These are phyloP conservation scores for Pogonognathellus flavescens DNA, from an alignment of 1,140 invertebrate species.

Conservation along the genomic window DNA sequence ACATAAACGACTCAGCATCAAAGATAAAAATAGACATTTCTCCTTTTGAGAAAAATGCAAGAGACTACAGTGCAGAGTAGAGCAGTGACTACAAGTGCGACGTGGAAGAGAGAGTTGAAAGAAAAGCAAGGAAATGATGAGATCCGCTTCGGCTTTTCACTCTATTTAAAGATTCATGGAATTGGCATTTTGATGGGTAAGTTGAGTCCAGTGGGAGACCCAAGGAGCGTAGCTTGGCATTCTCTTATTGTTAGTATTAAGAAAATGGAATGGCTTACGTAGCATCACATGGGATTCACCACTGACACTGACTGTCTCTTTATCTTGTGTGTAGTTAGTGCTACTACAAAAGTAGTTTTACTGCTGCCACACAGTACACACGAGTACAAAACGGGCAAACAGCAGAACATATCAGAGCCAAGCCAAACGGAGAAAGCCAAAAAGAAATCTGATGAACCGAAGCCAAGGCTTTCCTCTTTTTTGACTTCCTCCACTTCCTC, in stretches of 20 bases:
- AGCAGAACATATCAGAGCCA: not conserved
- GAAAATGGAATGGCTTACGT: too few species aligned
- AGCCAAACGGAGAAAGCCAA: constrained; percentile 15
- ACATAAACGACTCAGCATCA: not conserved
- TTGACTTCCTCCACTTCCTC: constrained; percentile 22
- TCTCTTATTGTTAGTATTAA: too few species aligned
- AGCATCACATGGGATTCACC: too few species aligned
- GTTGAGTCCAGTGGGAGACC: constrained; percentile 51
- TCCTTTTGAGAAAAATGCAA: not conserved
- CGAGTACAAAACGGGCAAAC: not conserved
- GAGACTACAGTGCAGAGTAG: not conserved
- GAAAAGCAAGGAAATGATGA: constrained; percentile 50
- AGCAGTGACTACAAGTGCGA: constrained; percentile 4
- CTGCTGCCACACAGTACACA: too few species aligned
- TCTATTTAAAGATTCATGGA: constrained; percentile 61
- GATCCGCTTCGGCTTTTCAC: constrained; percentile 55
- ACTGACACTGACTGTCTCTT: not conserved
- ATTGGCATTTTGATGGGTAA: constrained; percentile 54
- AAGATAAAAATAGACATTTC: constrained; percentile 27
- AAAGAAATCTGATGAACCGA: constrained; percentile 43
- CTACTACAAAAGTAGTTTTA: too few species aligned
- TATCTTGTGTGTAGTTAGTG: constrained; percentile 13
- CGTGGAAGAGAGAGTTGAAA: not conserved
- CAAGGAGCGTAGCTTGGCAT: not conserved
- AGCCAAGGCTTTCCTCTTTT: constrained; percentile 10